phyloP scores from a whole-genome alignment of 2,113 vertebrate species.

The Oreocharis arfaki region DNA sequence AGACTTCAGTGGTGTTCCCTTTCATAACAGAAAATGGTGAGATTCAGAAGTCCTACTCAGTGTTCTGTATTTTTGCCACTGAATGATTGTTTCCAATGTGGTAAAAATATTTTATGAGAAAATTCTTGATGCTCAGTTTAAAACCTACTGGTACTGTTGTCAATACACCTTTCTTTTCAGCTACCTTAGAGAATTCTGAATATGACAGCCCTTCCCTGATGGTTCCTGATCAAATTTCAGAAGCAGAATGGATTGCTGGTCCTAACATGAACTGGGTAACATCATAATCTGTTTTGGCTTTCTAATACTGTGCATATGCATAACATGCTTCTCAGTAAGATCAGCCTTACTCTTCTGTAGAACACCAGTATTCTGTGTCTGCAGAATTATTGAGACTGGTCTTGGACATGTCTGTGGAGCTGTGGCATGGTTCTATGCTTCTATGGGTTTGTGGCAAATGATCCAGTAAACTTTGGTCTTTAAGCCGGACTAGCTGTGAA shows the following conservation, averaged over 20 bases:
- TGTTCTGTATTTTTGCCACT: not conserved
- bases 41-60: not conserved
- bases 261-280: conserved; percentile 65
- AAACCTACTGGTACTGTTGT: not conserved
- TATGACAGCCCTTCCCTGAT: not conserved
- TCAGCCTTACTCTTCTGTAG: not conserved
- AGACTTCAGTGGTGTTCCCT: not conserved
- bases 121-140: not conserved
- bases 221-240: conserved; percentile 19
- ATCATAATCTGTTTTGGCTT: not conserved
- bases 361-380: not conserved
- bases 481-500: not conserved
- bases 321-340: not conserved
- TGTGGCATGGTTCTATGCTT: not conserved
- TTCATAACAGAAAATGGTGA: not conserved
- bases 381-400: not conserved
- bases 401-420: not conserved
- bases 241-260: conserved; percentile 66
- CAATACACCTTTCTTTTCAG: conserved; percentile 32
- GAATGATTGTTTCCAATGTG: not conserved
- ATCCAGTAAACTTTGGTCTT: not conserved
- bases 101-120: not conserved
- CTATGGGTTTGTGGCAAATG: not conserved
- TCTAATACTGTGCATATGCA: not conserved
- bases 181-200: conserved; percentile 55